Percentiles rank a stretch among this genome's conserved stretches.
phyloP scores from a whole-genome alignment of 2,113 vertebrate genomes.

The Cinclus cinclus region DNA sequence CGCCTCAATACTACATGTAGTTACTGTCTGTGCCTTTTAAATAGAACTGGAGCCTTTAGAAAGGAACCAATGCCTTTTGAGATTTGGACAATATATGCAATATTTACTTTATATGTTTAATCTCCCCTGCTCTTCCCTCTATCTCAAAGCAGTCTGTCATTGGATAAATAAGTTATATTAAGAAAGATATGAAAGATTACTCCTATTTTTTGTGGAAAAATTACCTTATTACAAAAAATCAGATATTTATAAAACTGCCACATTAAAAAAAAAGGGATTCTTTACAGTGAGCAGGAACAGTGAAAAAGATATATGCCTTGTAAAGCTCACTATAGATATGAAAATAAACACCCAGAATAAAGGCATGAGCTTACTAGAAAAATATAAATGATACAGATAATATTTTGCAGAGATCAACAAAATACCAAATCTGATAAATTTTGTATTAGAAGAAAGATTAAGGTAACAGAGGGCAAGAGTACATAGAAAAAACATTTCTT shows the following conservation, averaged over 20 bases:
- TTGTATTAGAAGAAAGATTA: conserved; percentile 66
- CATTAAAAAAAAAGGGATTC: background rate
- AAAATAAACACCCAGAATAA: conserved; percentile 42
- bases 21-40: background rate
- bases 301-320: background rate
- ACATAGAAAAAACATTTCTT: conserved; percentile 15
- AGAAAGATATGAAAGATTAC: background rate
- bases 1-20: background rate
- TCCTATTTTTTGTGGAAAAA: conserved; percentile 25
- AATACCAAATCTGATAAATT: conserved; percentile 61
- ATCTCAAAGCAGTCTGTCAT: background rate
- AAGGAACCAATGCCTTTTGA: background rate
- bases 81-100: background rate
- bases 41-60: background rate
- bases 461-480: conserved; percentile 31
- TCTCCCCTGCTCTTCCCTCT: background rate
- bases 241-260: conserved; percentile 8
- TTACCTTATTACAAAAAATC: background rate
- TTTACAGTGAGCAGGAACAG: background rate
- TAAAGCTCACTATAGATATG: background rate
- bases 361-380: conserved; percentile 2
- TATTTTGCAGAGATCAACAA: conserved; percentile 53
- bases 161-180: background rate
- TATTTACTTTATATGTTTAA: background rate
- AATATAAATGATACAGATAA: conserved; percentile 44